A percentile compares a stretch with the other conserved stretches of the same genome.
Evolutionary conservation across 1,140 invertebrate species (phyloP).

Genomic region (Halictus rubicundus): DNA sequence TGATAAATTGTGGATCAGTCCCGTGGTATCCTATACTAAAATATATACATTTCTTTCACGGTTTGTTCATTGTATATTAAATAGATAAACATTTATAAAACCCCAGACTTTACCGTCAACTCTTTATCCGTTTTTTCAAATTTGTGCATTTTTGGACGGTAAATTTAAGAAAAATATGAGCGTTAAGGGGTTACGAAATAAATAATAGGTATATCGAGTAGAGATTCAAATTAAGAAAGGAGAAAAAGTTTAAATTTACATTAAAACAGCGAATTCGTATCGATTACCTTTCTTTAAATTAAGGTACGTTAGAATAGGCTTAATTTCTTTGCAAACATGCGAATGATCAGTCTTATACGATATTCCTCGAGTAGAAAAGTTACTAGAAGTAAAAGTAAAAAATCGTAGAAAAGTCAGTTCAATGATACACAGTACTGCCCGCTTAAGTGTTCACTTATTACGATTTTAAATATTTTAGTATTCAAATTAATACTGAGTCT

Average conservation of each 20-base stretch:
- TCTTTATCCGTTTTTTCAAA: too few species aligned
- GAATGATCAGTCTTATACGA: constrained; percentile 44
- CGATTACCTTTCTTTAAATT: constrained; percentile 21
- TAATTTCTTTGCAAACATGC: constrained; percentile 36
- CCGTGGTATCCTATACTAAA: too few species aligned
- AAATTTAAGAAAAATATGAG: background rate
- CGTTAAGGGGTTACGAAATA: constrained; percentile 24
- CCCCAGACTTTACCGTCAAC: too few species aligned
- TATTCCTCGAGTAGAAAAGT: constrained; percentile 29
- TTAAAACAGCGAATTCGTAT: background rate
- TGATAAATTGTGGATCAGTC: too few species aligned
- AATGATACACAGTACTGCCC: background rate
- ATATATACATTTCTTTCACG: too few species aligned
- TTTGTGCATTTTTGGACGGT: too few species aligned
- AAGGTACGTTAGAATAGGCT: constrained; percentile 20
- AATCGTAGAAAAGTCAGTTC: constrained; percentile 4
- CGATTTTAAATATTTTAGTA: too few species aligned
- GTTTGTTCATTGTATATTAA: too few species aligned
- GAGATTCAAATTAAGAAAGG: background rate
- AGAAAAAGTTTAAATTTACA: constrained; percentile 9
- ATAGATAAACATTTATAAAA: too few species aligned
- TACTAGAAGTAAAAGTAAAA: constrained; percentile 25
- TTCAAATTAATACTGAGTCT: too few species aligned
- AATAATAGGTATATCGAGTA: constrained; percentile 20
- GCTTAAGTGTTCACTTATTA: too few species aligned